Evolutionary conservation across 2,797 vertebrate genomes (phyloP), one percentile per base, ranked within the genome.

Genomic region (Neosalanx taihuensis): DNA sequence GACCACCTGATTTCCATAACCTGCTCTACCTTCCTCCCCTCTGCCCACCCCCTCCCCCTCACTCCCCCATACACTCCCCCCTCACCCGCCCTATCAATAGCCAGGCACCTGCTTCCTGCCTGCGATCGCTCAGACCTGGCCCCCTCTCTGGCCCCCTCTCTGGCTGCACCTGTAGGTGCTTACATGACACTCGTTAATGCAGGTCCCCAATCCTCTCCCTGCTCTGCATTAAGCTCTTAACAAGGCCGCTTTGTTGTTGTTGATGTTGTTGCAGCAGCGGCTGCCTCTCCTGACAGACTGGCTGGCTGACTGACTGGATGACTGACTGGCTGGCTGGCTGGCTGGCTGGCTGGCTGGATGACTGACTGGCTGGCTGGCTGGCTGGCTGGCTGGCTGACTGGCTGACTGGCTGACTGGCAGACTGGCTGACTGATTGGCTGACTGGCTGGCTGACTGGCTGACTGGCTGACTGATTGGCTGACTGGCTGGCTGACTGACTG

Each of bases 101-200:
- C 80, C 89, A 85, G 92, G 87, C 94, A 95, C 94, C 94, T 95
- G 94, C 92, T 96, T 96, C 93, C 94, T 95, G 93, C 85, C 89
- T 83, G 84, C 86, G 89, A 76, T 75, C 70, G 72, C 76, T 73
- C 74, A 73, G 67, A 82, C 84, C 83, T 46, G 79, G 80, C 83
- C 41, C 23, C 84, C 79, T 88, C 77, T 89, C 84, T 87, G 83
- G 84, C 86, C 23, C 23, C 84, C 79, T 88, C 77, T 89, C 84
- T 87, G 83, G 84, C 86, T 90, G 90, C 92, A 93, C 90, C 91
- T 93, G 91, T 89, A 86, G 77, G 86, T 86, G 89, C 88, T 92
- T 86, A 90, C 93, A 89, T 90, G 89, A 91, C 20, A 13, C 30
- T 37, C 29, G 51, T 46, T 13, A 35, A 51, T 30, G 46, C 12